phyloP scores from a whole-genome alignment of 1,140 invertebrate species.

The Gryllus bimaculatus region DNA sequence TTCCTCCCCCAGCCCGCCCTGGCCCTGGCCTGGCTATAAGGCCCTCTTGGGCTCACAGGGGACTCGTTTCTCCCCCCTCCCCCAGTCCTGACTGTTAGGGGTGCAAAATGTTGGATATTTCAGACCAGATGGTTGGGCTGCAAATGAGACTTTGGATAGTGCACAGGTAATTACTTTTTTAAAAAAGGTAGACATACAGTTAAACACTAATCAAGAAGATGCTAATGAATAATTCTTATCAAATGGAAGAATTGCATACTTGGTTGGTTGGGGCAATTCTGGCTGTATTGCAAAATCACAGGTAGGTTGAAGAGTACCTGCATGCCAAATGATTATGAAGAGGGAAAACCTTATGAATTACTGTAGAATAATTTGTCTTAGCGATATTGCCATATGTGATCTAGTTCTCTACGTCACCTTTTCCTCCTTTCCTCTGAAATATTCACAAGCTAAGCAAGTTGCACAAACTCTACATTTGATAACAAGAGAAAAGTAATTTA shows the following conservation, averaged over 20 bases:
- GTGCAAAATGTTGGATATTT: slow-evolving; percentile 5
- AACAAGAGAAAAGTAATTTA: neutral
- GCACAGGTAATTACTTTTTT: neutral
- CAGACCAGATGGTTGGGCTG: neutral
- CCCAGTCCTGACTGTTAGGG: slow-evolving; percentile 2
- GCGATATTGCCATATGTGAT: no score
- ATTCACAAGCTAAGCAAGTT: no score
- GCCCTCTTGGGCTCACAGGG: neutral
- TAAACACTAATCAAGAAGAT: slow-evolving; percentile 2
- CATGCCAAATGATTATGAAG: neutral
- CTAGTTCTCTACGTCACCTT: no score
- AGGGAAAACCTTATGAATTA: neutral
- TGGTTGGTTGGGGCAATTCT: no score
- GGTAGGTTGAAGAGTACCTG: no score
- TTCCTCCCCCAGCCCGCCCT: slow-evolving; percentile 10
- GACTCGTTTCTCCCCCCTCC: neutral
- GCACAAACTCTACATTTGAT: neutral
- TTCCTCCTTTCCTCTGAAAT: no score
- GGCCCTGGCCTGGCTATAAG: neutral
- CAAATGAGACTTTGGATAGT: neutral
- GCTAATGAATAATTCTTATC: neutral
- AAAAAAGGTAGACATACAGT: neutral
- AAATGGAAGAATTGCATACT: neutral
- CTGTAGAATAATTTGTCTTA: neutral
- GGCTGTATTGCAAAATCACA: no score